These are phyloP conservation scores for Drosophila kikkawai DNA, from an alignment of 1,140 invertebrate species.

Conservation along the genomic window DNA sequence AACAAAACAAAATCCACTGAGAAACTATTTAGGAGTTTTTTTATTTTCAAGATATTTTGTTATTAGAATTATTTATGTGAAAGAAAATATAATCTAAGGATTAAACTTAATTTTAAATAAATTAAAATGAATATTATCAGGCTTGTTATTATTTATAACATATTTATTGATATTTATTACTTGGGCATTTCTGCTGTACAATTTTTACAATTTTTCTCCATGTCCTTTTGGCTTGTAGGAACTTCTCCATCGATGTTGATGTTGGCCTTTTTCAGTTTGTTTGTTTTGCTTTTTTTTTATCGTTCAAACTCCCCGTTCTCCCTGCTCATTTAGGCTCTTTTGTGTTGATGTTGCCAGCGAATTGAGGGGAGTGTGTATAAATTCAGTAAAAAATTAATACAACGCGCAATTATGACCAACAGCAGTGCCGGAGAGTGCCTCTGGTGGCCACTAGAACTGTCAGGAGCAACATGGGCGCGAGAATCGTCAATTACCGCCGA, in stretches of 20 bases:
- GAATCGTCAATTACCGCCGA: conserved; percentile 50
- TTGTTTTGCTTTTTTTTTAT: conserved; percentile 33
- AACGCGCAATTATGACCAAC: conserved; percentile 54
- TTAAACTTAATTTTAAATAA: neutral
- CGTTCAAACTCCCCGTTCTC: neutral
- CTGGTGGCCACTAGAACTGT: conserved; percentile 38
- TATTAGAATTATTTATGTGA: neutral
- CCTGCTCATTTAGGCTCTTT: conserved; percentile 60
- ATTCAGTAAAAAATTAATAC: conserved; percentile 58
- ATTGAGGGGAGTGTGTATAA: conserved; percentile 33
- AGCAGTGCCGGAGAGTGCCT: conserved; percentile 24
- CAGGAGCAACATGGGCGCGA: conserved; percentile 48
- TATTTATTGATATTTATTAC: neutral
- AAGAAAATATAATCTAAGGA: no score
- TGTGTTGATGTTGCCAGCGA: conserved; percentile 35
- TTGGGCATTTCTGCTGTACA: neutral
- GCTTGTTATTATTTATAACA: neutral
- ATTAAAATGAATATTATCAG: neutral
- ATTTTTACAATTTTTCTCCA: conserved; percentile 4
- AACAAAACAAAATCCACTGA: conserved; percentile 6
- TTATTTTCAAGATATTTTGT: neutral
- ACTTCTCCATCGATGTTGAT: conserved; percentile 39
- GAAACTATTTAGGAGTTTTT: neutral
- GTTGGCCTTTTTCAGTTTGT: conserved; percentile 46
- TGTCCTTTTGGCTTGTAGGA: conserved; percentile 22